phyloP scores from a whole-genome alignment of 1,140 invertebrate species.

The Megathymus violae region DNA sequence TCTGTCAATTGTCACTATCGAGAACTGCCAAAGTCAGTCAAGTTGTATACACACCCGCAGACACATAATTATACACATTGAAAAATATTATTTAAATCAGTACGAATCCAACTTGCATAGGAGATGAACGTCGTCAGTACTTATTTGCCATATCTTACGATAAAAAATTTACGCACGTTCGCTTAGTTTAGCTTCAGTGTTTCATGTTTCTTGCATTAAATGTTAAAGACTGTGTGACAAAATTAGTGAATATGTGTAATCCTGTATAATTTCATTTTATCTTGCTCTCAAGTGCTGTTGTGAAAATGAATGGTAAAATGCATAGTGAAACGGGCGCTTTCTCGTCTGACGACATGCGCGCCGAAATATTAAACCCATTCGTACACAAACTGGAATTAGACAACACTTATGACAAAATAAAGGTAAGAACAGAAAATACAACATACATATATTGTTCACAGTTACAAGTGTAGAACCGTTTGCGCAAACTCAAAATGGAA shows the following conservation, averaged over 20 bases:
- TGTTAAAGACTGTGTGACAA: constrained; percentile 2
- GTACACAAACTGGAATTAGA: constrained; percentile 93
- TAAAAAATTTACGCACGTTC: constrained; percentile 16
- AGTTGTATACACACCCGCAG: too few species aligned
- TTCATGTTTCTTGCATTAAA: constrained; percentile 25
- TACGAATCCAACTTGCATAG: background rate
- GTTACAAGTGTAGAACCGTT: constrained; percentile 25
- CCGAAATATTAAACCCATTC: constrained; percentile 90
- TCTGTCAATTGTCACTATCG: too few species aligned
- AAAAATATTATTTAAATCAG: constrained; percentile 8
- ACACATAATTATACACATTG: background rate
- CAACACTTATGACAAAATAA: constrained; percentile 93
- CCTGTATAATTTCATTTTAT: constrained; percentile 46
- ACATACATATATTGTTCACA: constrained; percentile 12
- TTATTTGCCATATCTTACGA: constrained; percentile 32
- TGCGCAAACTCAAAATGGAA: constrained; percentile 44
- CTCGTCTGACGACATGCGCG: constrained; percentile 79
- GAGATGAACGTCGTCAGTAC: constrained; percentile 39
- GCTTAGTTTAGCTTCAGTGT: background rate
- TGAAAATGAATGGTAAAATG: constrained; percentile 83
- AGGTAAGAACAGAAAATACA: constrained; percentile 85
- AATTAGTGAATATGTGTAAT: constrained; percentile 40
- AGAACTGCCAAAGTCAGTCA: constrained; percentile 7
- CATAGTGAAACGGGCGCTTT: constrained; percentile 78
- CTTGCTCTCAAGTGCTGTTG: constrained; percentile 44